These are phyloP conservation scores for Psammodynastes pulverulentus DNA, from an alignment of 2,113 vertebrate species.

Conservation along the genomic window DNA sequence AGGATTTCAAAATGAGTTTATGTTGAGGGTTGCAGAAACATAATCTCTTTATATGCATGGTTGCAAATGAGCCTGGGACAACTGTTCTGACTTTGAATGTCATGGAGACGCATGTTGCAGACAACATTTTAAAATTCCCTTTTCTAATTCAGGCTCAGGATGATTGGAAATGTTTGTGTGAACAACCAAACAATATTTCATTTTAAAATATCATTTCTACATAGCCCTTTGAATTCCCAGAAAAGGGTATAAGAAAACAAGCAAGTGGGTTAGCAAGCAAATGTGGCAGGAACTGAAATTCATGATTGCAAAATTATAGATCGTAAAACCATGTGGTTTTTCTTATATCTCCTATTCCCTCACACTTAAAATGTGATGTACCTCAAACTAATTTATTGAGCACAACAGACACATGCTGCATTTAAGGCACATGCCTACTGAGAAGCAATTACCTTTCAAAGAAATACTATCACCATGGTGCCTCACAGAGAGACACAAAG, in stretches of 20 bases:
- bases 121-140: background rate
- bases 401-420: background rate
- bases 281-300: background rate
- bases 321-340: background rate
- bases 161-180: background rate
- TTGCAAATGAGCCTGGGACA: background rate
- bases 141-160: background rate
- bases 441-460: background rate
- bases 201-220: background rate
- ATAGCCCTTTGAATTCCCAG: background rate
- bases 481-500: background rate
- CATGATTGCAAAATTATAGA: background rate
- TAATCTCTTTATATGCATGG: background rate
- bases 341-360: background rate
- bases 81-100: background rate
- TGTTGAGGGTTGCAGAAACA: background rate
- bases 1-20: background rate
- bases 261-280: background rate
- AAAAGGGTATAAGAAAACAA: background rate
- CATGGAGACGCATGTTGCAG: background rate
- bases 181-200: background rate
- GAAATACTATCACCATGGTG: background rate
- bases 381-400: background rate
- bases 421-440: background rate
- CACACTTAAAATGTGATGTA: background rate